Conservation (phyloP, 2,113 vertebrate genomes). For the Austrofundulus limnaeus region DNA sequence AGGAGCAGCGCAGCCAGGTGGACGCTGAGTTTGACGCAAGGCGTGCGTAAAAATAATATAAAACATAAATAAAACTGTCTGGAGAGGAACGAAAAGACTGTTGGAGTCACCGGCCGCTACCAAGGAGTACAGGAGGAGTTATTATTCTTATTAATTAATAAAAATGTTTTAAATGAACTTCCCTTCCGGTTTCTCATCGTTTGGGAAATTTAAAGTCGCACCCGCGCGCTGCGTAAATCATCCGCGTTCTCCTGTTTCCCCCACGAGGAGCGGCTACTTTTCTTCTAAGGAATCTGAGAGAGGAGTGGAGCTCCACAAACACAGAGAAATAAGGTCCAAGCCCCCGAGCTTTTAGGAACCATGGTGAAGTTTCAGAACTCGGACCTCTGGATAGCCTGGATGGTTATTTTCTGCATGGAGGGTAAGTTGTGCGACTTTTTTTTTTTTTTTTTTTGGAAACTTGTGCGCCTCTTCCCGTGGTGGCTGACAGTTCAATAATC, state of each 20-base stretch:
- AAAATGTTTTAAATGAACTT: constrained; percentile 20
- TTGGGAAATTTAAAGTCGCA: constrained; percentile 8
- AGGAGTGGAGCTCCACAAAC: constrained; percentile 20
- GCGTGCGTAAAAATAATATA: too few species aligned
- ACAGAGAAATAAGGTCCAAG: constrained; percentile 20
- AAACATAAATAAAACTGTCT: too few species aligned
- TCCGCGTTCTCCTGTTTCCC: constrained; percentile 4
- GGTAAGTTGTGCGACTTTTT: constrained; percentile 73
- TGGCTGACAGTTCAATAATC: too few species aligned
- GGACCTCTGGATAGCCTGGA: constrained; percentile 83
- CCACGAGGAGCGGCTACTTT: constrained; percentile 43
- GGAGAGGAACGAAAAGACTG: constrained; percentile 21
- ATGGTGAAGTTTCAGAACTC: constrained; percentile 82
- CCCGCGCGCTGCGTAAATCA: constrained; percentile 35
- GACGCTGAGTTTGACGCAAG: constrained; percentile 2
- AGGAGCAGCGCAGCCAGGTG: not conserved
- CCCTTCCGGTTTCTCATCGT: not conserved
- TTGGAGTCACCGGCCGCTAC: constrained; percentile 31
- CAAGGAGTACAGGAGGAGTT: constrained; percentile 17
- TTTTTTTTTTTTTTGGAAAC: constrained; percentile 25
- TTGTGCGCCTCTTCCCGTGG: too few species aligned
- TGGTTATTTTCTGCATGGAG: constrained; percentile 76
- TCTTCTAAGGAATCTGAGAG: constrained; percentile 42
- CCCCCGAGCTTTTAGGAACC: constrained; percentile 40
- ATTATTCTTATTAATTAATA: not conserved